phyloP scores from a whole-genome alignment of 2,797 vertebrate genomes.

The Hemitrygon akajei region DNA sequence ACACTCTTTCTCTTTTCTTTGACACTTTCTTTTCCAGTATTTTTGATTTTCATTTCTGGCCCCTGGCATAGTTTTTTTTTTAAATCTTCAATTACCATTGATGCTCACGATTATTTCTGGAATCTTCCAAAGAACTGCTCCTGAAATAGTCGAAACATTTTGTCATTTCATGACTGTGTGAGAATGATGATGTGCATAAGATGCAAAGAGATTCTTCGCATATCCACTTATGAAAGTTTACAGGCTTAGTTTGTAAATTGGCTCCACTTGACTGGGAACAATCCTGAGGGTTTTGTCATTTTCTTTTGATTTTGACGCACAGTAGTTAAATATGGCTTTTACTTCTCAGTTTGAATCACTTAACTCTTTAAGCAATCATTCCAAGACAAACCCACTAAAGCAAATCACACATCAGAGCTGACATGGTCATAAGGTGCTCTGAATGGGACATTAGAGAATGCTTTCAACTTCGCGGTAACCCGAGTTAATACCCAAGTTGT shows the following conservation, averaged over 20 bases:
- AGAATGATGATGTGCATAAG: neutral
- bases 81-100: neutral
- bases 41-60: too few relatives aligned
- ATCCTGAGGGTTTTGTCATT: neutral
- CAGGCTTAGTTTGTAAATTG: neutral
- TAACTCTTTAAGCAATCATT: neutral
- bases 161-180: neutral
- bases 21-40: too few relatives aligned
- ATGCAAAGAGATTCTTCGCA: neutral
- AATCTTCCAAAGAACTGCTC: neutral
- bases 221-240: neutral
- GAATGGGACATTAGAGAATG: neutral
- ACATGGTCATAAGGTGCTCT: neutral
- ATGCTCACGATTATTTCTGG: neutral
- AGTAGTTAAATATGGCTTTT: neutral
- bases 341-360: neutral
- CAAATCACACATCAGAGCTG: neutral
- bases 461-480: neutral
- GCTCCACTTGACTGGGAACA: neutral
- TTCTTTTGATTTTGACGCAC: neutral
- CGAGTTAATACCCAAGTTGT: too few relatives aligned
- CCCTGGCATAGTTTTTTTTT: too few relatives aligned
- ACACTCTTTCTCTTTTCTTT: too few relatives aligned
- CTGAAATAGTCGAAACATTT: neutral
- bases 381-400: neutral